Percentiles rank a stretch among this genome's conserved stretches.
Conservation (phyloP, 1,140 invertebrate species). For the Cephus cinctus region DNA sequence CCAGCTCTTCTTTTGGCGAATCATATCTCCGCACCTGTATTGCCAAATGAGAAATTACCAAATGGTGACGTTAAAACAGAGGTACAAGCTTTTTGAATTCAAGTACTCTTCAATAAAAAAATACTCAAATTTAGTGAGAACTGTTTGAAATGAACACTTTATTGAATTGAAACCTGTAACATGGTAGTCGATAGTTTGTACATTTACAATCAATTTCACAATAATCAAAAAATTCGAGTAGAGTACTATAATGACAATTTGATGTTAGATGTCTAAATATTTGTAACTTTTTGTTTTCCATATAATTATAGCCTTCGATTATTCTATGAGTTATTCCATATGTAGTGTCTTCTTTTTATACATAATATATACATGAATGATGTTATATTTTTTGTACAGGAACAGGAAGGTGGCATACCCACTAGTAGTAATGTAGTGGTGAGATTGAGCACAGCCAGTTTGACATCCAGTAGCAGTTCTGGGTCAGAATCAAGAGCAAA, state of each 20-base stretch:
- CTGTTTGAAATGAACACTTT: too few species aligned
- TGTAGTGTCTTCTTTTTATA: too few species aligned
- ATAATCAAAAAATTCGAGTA: too few species aligned
- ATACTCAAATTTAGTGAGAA: neutral
- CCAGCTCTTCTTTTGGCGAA: constrained; percentile 40
- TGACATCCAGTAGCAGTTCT: constrained; percentile 57
- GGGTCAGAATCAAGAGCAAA: constrained; percentile 43
- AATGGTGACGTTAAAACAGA: constrained; percentile 44
- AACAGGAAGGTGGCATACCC: constrained; percentile 22
- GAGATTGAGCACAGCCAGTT: constrained; percentile 52
- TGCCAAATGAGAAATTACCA: constrained; percentile 29
- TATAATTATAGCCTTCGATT: too few species aligned
- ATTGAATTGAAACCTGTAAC: too few species aligned
- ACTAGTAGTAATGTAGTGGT: constrained; percentile 35
- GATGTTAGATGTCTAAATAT: too few species aligned
- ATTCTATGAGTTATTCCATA: too few species aligned
- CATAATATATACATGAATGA: constrained; percentile 1
- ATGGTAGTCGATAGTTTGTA: too few species aligned
- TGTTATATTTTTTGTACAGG: constrained; percentile 19
- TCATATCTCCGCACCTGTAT: constrained; percentile 35
- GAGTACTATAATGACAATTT: too few species aligned
- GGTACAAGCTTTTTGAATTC: constrained; percentile 14
- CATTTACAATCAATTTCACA: too few species aligned
- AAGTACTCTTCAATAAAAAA: neutral
- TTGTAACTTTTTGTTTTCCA: too few species aligned